Conservation (phyloP, 2,113 vertebrate species). For the Rhegmatorhina hoffmannsi region DNA sequence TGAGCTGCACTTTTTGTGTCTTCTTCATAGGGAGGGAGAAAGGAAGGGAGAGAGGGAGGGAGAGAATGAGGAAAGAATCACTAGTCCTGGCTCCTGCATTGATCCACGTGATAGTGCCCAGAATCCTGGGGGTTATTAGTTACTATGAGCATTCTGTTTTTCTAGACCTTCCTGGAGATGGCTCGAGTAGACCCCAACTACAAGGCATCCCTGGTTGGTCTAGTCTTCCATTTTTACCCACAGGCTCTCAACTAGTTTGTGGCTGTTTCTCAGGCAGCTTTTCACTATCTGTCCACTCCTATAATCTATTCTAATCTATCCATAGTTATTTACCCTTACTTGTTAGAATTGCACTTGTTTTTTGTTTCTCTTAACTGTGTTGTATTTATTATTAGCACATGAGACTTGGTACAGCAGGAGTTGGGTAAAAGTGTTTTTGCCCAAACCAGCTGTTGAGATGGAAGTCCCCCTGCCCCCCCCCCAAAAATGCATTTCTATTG, state of each 20-base stretch:
- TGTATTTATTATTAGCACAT: neutral
- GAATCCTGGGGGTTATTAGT: neutral
- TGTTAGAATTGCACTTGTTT: neutral
- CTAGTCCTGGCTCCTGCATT: neutral
- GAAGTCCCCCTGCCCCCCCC: neutral
- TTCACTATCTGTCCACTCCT: neutral
- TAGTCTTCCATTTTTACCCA: neutral
- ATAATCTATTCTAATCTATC: neutral
- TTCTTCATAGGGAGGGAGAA: neutral
- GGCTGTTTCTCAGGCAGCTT: neutral
- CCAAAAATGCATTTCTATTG: neutral
- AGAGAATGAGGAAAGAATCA: neutral
- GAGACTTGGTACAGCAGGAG: neutral
- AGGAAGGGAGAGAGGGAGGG: neutral
- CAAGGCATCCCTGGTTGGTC: neutral
- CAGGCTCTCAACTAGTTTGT: neutral
- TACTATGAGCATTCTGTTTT: neutral
- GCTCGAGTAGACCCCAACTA: neutral
- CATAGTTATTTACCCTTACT: neutral
- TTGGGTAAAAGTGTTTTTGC: neutral
- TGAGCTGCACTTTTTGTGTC: neutral
- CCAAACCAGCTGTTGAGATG: neutral
- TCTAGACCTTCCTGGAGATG: neutral
- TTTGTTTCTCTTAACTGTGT: neutral
- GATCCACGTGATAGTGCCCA: neutral